Evolutionary conservation across 2,888 invertebrate genomes (phyloP).

Genomic region (Amphipyra berbera): DNA sequence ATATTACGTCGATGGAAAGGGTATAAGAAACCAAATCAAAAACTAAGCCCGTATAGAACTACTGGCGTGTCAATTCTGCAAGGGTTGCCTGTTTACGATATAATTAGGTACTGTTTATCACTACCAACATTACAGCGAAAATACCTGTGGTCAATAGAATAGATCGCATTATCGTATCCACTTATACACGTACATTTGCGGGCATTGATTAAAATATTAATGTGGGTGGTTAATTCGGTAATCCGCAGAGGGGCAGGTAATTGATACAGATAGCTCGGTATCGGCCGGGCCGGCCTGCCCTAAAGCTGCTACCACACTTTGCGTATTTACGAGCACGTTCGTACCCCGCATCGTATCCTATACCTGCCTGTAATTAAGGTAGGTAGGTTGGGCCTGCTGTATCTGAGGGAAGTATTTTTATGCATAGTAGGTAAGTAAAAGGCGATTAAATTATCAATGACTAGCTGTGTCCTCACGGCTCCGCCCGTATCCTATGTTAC

Average conservation of each 20-base stretch:
- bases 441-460: no score
- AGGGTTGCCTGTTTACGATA: background rate
- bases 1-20: background rate
- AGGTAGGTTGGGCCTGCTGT: constrained; percentile 1
- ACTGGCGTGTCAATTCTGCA: no score
- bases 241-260: constrained; percentile 64
- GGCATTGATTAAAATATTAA: constrained; percentile 67
- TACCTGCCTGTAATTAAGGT: background rate
- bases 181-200: constrained; percentile 50
- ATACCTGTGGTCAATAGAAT: constrained; percentile 43
- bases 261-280: constrained; percentile 66
- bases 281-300: constrained; percentile 38
- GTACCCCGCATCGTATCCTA: constrained; percentile 2
- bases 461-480: no score
- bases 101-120: constrained; percentile 19
- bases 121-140: constrained; percentile 27
- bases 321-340: constrained; percentile 44
- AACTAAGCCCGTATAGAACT: background rate
- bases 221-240: constrained; percentile 65
- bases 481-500: no score
- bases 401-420: no score
- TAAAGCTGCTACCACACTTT: constrained; percentile 52
- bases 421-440: no score
- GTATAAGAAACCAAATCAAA: background rate
- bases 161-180: constrained; percentile 41